These are phyloP conservation scores for Ennomos erosarius DNA, from an alignment of 2,888 invertebrate genomes.

Conservation along the genomic window DNA sequence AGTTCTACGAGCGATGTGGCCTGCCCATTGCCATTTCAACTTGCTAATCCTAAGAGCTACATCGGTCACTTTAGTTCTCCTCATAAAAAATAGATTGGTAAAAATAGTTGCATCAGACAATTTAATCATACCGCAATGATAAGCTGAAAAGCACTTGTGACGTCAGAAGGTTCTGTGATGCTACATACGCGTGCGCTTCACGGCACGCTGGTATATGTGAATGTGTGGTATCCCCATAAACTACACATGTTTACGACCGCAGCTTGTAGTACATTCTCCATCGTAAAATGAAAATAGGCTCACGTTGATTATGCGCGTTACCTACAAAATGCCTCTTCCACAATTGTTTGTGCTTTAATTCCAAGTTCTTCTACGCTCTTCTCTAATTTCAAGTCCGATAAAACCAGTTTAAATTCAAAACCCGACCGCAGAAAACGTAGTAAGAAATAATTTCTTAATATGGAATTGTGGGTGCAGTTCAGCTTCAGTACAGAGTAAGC, in stretches of 20 bases:
- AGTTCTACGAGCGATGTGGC: too few species aligned
- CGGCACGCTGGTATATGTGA: conserved; percentile 8
- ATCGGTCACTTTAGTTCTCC: too few species aligned
- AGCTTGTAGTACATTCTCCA: conserved; percentile 52
- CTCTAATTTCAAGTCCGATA: conserved; percentile 43
- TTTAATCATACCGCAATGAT: conserved; percentile 4
- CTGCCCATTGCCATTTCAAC: too few species aligned
- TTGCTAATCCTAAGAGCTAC: too few species aligned
- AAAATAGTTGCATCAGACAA: not conserved
- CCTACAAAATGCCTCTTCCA: conserved; percentile 45
- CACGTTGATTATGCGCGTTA: conserved; percentile 61
- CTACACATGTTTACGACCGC: conserved; percentile 67
- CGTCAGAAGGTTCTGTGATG: conserved; percentile 13
- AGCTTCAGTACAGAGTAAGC: too few species aligned
- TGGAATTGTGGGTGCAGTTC: too few species aligned
- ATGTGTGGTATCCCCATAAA: conserved; percentile 58
- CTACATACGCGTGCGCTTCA: conserved; percentile 6
- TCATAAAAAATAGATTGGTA: too few species aligned
- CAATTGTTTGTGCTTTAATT: conserved; percentile 45
- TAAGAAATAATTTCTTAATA: too few species aligned
- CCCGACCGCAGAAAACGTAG: too few species aligned
- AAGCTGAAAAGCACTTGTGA: conserved; percentile 33
- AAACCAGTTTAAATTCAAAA: not conserved
- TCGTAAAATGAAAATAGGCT: conserved; percentile 70
- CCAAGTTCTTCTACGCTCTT: too few species aligned